These are phyloP conservation scores for Gulo gulo DNA, from an alignment of 2,113 vertebrate species.

Conservation along the genomic window DNA sequence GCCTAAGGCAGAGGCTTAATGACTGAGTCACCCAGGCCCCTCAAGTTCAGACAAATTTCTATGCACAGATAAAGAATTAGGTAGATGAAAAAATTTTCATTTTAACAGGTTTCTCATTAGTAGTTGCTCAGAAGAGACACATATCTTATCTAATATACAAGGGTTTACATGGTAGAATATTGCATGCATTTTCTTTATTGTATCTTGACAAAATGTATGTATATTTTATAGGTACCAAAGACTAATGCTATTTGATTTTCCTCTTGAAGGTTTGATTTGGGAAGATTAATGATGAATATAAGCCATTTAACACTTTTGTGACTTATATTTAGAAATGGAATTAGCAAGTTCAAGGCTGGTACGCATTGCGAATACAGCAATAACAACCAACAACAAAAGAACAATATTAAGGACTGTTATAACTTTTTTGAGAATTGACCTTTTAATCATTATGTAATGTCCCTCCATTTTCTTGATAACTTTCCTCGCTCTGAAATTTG, in stretches of 20 bases:
- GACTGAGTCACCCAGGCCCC: no score
- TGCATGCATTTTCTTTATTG: constrained; percentile 55
- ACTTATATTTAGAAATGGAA: constrained; percentile 6
- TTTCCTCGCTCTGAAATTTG: neutral
- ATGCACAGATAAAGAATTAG: constrained; percentile 17
- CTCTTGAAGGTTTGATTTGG: neutral
- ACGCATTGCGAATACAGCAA: neutral
- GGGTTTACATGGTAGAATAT: constrained; percentile 39
- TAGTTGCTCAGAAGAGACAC: constrained; percentile 45
- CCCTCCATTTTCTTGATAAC: neutral
- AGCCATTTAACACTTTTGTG: neutral
- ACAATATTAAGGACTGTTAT: neutral
- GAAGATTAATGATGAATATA: neutral
- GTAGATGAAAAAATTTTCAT: constrained; percentile 51
- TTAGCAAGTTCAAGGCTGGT: neutral
- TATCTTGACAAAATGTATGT: neutral
- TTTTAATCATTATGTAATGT: neutral
- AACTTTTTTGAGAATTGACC: neutral
- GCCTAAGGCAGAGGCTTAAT: no score
- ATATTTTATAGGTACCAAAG: constrained; percentile 48
- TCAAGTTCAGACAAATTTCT: constrained; percentile 40
- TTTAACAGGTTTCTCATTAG: constrained; percentile 37
- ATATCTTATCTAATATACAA: constrained; percentile 69
- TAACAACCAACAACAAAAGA: neutral
- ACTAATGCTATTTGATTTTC: constrained; percentile 50